Conservation (phyloP, 2,113 vertebrate genomes). For the Probosciger aterrimus region DNA sequence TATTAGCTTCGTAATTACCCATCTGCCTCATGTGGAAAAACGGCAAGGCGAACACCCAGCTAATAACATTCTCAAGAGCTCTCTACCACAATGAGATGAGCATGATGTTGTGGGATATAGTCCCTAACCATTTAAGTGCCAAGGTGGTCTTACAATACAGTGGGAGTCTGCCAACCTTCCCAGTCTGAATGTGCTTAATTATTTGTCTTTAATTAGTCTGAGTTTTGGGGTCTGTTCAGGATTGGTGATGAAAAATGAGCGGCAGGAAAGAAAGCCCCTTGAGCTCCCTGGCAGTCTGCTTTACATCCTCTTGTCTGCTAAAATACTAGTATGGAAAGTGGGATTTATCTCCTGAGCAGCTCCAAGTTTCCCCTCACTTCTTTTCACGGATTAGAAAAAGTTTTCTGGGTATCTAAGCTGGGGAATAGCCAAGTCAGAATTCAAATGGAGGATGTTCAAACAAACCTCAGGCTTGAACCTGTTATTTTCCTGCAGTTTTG, state of each 20-base stretch:
- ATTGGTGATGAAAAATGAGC: slow-evolving; percentile 46
- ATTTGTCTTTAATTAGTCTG: slow-evolving; percentile 78
- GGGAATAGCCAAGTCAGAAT: neutral
- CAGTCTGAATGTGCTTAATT: slow-evolving; percentile 71
- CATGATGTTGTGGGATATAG: slow-evolving; percentile 88
- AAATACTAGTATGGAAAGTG: neutral
- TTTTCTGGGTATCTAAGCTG: neutral
- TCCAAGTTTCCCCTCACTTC: neutral
- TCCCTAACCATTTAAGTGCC: slow-evolving; percentile 88
- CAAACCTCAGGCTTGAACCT: neutral
- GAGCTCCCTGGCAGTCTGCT: slow-evolving; percentile 10
- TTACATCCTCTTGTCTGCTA: neutral
- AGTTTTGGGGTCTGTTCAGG: slow-evolving; percentile 70
- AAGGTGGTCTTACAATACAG: slow-evolving; percentile 81
- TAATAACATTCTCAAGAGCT: slow-evolving; percentile 99
- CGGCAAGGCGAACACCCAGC: slow-evolving; percentile 95
- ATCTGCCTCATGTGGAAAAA: slow-evolving; percentile 98
- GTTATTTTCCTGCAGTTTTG: neutral
- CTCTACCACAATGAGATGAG: slow-evolving; percentile 97
- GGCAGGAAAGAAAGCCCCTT: slow-evolving; percentile 20
- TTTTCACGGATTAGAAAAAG: neutral
- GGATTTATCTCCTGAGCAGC: neutral
- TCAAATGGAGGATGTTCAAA: neutral
- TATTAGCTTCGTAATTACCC: slow-evolving; percentile 99
- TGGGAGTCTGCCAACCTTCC: slow-evolving; percentile 72